Evolutionary conservation across 2,797 vertebrate genomes (phyloP), one percentile per base, ranked within the genome.

Genomic region (Hafferia zeledoni): DNA sequence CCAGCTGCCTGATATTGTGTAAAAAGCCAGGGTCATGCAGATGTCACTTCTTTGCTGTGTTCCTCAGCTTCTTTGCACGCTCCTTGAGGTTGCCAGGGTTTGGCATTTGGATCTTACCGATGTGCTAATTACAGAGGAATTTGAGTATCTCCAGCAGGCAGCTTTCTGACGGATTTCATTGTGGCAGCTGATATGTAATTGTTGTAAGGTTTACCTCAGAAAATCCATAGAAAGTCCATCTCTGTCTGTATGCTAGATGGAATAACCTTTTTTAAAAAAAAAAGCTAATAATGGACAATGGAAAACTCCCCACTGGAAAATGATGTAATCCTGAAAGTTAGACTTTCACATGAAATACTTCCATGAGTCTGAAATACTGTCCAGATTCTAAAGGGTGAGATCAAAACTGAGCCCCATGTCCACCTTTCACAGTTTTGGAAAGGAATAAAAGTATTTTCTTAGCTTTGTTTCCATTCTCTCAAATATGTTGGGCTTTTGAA

Each of bases 51-150:
- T 98, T 97, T 97, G 96, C 98, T 97, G 97, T 93, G 97, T 91
- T 98, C 97, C 98, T 98, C 98, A 97, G 98, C 97, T 98, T 9
- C 87, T 97, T 93, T 95, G 74, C 93, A 92, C 37, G 86, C 96
- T 98, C 84, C 97, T 98, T 97, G 96, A 97, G 97, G 98, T 99
- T 99, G 98, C 98, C 97, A 98, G 97, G 98, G 98, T 92, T 98
- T 97, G 98, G 98, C 98, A 98, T 99, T 98, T 98, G 97, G 98
- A 97, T 98, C 98, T 98, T 95, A 96, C 98, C 97, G 83, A 92
- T 98, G 98, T 98, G 98, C 98, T 98, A 98, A 98, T 98, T 98
- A 98, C 98, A 98, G 97, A 98, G 98, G 97, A 98, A 97, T 98
- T 94, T 95, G 60, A 94, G 97, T 96, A 97, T 97, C 98, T 95